phyloP scores from a whole-genome alignment of 2,113 vertebrate genomes.

The Ptilorrhoa leucosticta region DNA sequence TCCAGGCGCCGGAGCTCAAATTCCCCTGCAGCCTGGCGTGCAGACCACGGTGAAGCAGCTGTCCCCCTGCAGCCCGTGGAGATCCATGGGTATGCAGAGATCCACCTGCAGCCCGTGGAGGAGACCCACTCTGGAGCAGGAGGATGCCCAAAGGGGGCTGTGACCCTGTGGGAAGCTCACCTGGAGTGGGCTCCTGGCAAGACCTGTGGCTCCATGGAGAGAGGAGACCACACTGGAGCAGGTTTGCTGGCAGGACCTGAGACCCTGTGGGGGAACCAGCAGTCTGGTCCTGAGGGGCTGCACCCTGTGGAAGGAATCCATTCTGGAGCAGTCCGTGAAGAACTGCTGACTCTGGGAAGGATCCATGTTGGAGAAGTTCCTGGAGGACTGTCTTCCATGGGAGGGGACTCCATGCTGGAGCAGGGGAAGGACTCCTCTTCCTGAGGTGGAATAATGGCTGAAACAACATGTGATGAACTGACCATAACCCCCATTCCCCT shows the following conservation, averaged over 20 bases:
- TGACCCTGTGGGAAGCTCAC: accelerated
- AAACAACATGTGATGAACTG: neutral
- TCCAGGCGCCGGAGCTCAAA: neutral
- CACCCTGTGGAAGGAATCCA: neutral
- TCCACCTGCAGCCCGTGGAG: neutral
- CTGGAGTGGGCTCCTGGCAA: neutral
- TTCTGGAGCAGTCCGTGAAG: neutral
- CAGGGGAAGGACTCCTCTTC: neutral
- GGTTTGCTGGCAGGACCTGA: neutral
- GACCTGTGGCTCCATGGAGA: neutral
- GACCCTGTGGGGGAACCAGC: neutral
- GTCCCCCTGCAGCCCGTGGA: neutral
- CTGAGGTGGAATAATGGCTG: neutral
- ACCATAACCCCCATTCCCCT: neutral
- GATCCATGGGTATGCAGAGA: neutral
- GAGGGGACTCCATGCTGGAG: neutral
- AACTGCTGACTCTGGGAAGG: neutral
- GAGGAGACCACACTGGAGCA: neutral
- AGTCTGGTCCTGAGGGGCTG: neutral
- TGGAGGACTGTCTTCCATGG: neutral
- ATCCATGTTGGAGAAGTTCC: neutral
- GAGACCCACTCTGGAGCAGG: too few species aligned
- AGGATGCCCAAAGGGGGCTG: neutral
- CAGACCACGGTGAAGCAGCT: neutral
- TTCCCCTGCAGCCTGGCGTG: neutral